Base-by-base conservation (phyloP, 2,888 invertebrate species). In the Microplitis manilae region DNA sequence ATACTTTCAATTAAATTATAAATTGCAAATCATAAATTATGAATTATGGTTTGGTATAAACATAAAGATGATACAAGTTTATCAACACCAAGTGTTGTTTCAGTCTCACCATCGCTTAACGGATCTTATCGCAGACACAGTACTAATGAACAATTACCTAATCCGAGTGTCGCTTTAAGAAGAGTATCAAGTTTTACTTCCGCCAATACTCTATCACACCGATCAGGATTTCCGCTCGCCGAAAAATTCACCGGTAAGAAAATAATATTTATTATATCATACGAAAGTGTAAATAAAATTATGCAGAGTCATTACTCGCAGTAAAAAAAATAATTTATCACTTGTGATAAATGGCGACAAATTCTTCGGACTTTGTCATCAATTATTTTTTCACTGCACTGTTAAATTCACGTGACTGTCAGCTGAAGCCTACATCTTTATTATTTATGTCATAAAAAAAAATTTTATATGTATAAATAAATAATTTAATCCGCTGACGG, bases 101-200 rank as follows among this genome's bases (percentile, higher is more conserved):
- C 76, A 83, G 83, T 79, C n/a, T 68, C 80, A 74, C 68, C 79
- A 40, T 30, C 79, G 15, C 78, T 78, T 65, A 69, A 78, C 39
- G 77, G 72, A 64, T 70, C 79, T 30, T 73, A 68, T 68, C 83
- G 89, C 68, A 84, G 90, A 40, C 92, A 92, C 85, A 92, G 92
- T 81, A 87, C 92, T 15, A 92, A 91, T 85, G 92, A 93, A 82
- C 88, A 90, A 40, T 88, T 89, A 5, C 87, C 91, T 1, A 82
- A 90, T 82, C 94, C 94, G 80, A 94, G 94, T 82, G 94, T 94
- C 87, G 95, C 96, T 67, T 91, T 97, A 73, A 93, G 96, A 84
- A 96, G 96, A 90, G 96, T 96, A 65, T 95, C 96, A 69, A 95
- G 96, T 73, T 92, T 96, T 81, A 96, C 95, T 72, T 91, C 95